A percentile compares a stretch with the other conserved stretches of the same genome.
phyloP scores from a whole-genome alignment of 2,888 invertebrate species.

The Ochropacha duplaris region DNA sequence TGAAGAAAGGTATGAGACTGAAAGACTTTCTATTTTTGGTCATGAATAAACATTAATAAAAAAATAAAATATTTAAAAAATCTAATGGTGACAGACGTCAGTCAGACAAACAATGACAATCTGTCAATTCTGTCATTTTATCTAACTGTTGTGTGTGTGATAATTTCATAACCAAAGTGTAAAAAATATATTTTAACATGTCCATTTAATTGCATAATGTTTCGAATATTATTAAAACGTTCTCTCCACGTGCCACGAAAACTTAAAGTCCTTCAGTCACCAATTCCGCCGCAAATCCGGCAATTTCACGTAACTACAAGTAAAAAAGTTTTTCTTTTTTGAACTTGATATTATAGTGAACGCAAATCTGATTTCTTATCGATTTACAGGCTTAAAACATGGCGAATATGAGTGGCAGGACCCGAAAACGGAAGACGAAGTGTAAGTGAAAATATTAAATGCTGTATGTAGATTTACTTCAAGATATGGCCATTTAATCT shows the following conservation, averaged over 20 bases:
- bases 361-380: constrained; percentile 16
- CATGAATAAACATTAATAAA: too few relatives aligned
- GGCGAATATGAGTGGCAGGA: constrained; percentile 97
- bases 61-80: too few relatives aligned
- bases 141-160: too few relatives aligned
- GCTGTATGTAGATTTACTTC: too few relatives aligned
- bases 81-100: too few relatives aligned
- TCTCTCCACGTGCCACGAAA: constrained; percentile 17
- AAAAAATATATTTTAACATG: constrained; percentile 20
- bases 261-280: constrained; percentile 22
- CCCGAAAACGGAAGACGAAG: constrained; percentile 94
- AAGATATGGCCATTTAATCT: too few relatives aligned
- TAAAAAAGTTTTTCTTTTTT: constrained; percentile 25
- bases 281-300: constrained; percentile 30
- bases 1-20: too few relatives aligned
- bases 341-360: constrained; percentile 13
- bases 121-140: too few relatives aligned
- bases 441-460: constrained; percentile 85
- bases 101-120: too few relatives aligned
- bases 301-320: constrained; percentile 53
- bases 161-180: constrained; percentile 34
- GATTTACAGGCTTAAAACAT: constrained; percentile 80
- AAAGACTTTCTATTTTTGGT: too few relatives aligned
- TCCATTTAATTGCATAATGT: constrained; percentile 41
- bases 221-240: constrained; percentile 29